Percentiles rank a stretch among this genome's conserved stretches.
These are phyloP conservation scores for Gavia stellata DNA, from an alignment of 2,113 vertebrate genomes.

Conservation along the genomic window DNA sequence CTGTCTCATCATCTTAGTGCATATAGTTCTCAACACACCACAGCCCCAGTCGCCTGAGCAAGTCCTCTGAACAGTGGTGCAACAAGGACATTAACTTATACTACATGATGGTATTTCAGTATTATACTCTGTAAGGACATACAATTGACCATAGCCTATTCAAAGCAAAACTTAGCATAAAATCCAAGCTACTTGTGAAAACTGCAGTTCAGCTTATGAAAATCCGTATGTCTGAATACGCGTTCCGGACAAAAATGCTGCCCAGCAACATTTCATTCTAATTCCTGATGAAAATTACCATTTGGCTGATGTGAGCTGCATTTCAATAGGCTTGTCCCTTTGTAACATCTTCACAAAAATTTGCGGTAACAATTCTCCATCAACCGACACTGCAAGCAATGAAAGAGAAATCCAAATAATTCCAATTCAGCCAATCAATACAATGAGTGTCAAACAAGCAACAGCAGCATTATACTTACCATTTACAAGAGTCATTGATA, in stretches of 20 bases:
- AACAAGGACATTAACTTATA: not conserved
- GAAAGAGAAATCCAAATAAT: constrained; percentile 39
- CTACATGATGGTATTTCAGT: not conserved
- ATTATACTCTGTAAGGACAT: not conserved
- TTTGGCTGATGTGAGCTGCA: constrained; percentile 99
- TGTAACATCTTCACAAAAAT: constrained; percentile 99
- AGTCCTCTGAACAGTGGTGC: not conserved
- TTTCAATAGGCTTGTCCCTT: constrained; percentile 97
- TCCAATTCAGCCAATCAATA: not conserved
- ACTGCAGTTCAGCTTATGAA: not conserved
- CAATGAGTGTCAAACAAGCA: not conserved
- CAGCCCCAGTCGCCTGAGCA: not conserved
- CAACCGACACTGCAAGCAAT: constrained; percentile 85
- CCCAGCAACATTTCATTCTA: not conserved
- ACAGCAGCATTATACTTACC: constrained; percentile 75
- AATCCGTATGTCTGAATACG: not conserved
- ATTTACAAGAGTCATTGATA: constrained; percentile 94
- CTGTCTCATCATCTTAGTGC: not conserved
- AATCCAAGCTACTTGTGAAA: not conserved
- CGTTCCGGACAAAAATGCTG: not conserved
- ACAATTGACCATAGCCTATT: not conserved
- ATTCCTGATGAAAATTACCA: constrained; percentile 78
- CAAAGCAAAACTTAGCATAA: not conserved
- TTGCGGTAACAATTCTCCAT: constrained; percentile 92
- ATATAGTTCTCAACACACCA: not conserved